Base-by-base conservation (phyloP, 92 coral and sea anemone species). In the Palythoa grandis region DNA sequence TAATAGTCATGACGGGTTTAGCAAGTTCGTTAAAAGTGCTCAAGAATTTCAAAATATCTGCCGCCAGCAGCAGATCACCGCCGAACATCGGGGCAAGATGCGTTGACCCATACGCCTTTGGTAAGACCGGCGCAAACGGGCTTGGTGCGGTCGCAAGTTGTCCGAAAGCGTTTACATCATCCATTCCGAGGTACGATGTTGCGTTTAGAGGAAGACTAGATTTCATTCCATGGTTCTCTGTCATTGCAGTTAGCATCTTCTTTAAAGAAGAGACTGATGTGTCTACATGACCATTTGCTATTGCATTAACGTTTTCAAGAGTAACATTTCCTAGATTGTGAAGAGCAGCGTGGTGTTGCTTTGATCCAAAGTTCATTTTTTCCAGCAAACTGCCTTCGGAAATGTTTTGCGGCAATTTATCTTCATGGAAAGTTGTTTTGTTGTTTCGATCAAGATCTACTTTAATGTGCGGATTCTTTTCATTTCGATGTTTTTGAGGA, bases 81-180 rank as follows among this genome's bases (percentile, higher is more conserved):
- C 98, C 99, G 57, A 97, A 97, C 98, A 97, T 94, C 12, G 98
- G 98, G 3, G 92, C 99, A 47, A 90, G 67, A 79, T 92, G 93
- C 58, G 73, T 82, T 70, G 66, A 20, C 61, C 85, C 74, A 80
- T 52, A 73, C 74, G 47, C 47, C 43, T 48, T 80, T 11, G 85
- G 85, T 80, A 80, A 43, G 10, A 80, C 85, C 22, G 85, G 85
- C 40, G 85, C 85, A 80, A 80, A 80, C 85, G 85, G 85, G 47
- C 85, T 80, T 11, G 85, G 85, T 47, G 85, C 74, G 74, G 85
- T 66, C 17, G 84, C 84, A 50, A 63, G 65, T 13, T 22, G 72
- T 61, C 72, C 73, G 20, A 52, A 40, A 24, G 43, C 84, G 69
- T 79, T 40, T 43, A 50, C 65, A 7, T 66, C 63, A 24, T 57